Percentiles rank a stretch among this genome's conserved stretches.
These are phyloP conservation scores for Sphaerophoria rueppellii DNA, from an alignment of 2,888 invertebrate genomes.

Conservation along the genomic window DNA sequence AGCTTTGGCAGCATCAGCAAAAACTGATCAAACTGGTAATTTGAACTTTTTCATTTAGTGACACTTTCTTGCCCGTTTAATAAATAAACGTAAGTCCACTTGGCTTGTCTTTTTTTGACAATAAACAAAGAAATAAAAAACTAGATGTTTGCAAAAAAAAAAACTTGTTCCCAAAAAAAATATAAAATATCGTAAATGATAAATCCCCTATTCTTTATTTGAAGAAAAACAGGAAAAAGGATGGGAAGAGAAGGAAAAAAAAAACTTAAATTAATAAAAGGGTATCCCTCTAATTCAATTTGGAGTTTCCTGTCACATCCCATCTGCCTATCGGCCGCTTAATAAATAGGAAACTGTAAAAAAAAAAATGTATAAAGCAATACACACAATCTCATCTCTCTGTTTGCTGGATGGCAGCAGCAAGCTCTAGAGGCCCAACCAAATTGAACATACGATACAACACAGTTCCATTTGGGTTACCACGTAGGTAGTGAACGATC, in stretches of 20 bases:
- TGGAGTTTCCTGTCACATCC: conserved; percentile 70
- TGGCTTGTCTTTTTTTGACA: neutral
- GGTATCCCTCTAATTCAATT: conserved; percentile 68
- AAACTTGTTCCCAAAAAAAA: conserved; percentile 9
- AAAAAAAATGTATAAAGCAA: conserved; percentile 39
- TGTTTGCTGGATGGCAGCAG: conserved; percentile 13
- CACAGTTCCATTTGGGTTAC: conserved; percentile 18
- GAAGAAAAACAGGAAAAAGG: neutral
- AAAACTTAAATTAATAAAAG: conserved; percentile 72
- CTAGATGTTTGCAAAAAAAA: neutral
- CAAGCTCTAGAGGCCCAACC: conserved; percentile 12
- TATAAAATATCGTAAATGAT: neutral
- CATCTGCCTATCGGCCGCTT: conserved; percentile 63
- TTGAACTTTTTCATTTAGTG: conserved; percentile 56
- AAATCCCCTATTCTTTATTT: conserved; percentile 46
- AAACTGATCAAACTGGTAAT: conserved; percentile 69
- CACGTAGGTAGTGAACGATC: conserved; percentile 56
- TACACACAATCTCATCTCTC: conserved; percentile 22
- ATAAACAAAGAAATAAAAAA: conserved; percentile 26
- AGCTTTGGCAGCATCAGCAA: conserved; percentile 34
- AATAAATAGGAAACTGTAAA: no score
- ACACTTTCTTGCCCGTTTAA: conserved; percentile 10
- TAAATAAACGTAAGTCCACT: neutral
- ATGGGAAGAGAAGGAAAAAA: conserved; percentile 35
- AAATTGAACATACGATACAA: neutral